Conservation (phyloP, 2,888 invertebrate species). For the Teleogryllus oceanicus region DNA sequence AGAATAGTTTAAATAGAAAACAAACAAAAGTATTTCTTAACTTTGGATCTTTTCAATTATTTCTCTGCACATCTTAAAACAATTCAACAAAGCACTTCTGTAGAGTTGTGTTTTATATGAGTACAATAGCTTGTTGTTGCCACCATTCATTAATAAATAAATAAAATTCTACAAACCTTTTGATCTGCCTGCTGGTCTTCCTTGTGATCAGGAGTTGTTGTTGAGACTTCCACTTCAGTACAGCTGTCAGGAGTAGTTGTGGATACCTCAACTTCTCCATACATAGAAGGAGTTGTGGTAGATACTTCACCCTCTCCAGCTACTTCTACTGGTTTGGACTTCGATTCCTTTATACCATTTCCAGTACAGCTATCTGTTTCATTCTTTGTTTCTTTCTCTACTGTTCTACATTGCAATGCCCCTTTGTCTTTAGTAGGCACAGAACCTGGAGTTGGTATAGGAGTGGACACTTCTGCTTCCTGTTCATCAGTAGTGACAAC, state of each 20-base stretch:
- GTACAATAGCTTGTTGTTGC: no score
- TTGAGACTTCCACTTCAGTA: constrained; percentile 42
- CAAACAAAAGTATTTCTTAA: no score
- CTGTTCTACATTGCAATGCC: not conserved
- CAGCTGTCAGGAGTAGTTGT: constrained; percentile 30
- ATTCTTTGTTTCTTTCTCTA: not conserved
- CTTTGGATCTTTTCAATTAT: no score
- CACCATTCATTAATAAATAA: not conserved
- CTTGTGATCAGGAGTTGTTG: constrained; percentile 22
- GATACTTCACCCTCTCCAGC: constrained; percentile 34
- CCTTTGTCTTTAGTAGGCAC: not conserved
- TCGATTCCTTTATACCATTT: not conserved
- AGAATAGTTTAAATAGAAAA: no score
- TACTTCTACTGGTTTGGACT: not conserved
- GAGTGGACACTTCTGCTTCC: constrained; percentile 46
- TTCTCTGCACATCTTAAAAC: no score
- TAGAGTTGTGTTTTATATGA: no score
- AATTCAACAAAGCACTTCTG: no score
- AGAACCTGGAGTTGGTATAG: constrained; percentile 45
- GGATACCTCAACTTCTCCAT: constrained; percentile 35
- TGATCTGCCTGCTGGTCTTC: not conserved
- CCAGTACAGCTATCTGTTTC: constrained; percentile 18
- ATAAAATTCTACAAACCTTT: not conserved
- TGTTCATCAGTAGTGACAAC: constrained; percentile 60
- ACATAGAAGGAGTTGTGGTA: constrained; percentile 26